Percentiles rank a stretch among this genome's conserved stretches.
Conservation (phyloP, 2,888 invertebrate genomes). For the Didymodactylos carnosus region DNA sequence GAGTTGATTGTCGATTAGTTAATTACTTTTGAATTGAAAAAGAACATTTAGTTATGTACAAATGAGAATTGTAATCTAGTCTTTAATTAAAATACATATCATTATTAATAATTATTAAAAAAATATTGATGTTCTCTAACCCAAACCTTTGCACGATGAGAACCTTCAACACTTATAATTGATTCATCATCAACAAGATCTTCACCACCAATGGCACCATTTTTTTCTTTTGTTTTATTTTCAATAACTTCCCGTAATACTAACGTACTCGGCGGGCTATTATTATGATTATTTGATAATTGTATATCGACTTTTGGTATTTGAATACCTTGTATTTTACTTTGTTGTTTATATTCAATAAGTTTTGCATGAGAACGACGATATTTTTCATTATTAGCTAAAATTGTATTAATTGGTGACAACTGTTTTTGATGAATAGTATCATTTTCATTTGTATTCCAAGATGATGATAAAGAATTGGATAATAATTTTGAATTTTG, state of each 20-base stretch:
- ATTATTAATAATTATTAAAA: neutral
- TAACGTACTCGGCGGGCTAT: neutral
- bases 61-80: no score
- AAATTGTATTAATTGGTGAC: neutral
- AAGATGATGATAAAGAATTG: no score
- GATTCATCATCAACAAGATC: neutral
- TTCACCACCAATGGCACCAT: neutral
- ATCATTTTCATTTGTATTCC: no score
- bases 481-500: no score
- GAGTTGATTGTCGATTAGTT: no score
- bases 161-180: neutral
- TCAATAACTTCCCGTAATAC: neutral
- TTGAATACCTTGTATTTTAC: neutral
- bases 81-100: no score
- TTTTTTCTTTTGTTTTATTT: neutral
- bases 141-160: neutral
- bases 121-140: neutral
- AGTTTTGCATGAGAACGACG: neutral
- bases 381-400: neutral
- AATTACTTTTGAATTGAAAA: no score
- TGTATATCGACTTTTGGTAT: no score
- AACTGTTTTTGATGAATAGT: no score
- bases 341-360: neutral
- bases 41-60: no score
- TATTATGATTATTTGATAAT: neutral